A percentile compares a stretch with the other conserved stretches of the same genome.
Evolutionary conservation across 2,888 invertebrate species (phyloP).

Genomic region (Epinotia demarniana): DNA sequence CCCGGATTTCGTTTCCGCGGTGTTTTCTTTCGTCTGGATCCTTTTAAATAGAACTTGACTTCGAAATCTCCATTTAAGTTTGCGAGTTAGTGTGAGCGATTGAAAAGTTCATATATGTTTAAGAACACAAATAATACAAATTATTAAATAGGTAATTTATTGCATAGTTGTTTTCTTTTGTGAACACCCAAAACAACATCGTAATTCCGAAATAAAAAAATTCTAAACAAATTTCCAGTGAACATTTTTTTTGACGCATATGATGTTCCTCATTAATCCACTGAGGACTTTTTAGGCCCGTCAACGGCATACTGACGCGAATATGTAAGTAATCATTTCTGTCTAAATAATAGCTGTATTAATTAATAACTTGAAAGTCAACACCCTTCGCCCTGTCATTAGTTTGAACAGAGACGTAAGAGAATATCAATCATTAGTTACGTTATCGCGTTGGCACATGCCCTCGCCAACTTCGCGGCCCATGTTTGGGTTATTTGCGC

Average conservation of each 20-base stretch:
- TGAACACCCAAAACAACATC: too few relatives aligned
- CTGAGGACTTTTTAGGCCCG: constrained; percentile 38
- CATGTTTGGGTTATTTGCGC: constrained; percentile 66
- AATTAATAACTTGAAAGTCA: constrained; percentile 84
- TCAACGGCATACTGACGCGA: constrained; percentile 40
- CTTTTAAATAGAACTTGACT: constrained; percentile 25
- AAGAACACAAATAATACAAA: too few relatives aligned
- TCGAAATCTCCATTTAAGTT: background rate
- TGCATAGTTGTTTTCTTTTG: too few relatives aligned
- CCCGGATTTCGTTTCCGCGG: constrained; percentile 45
- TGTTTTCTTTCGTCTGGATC: constrained; percentile 42
- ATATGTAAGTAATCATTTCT: constrained; percentile 57
- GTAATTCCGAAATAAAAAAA: too few relatives aligned
- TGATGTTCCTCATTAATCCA: constrained; percentile 10
- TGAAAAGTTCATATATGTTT: background rate
- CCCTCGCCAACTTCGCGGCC: constrained; percentile 68
- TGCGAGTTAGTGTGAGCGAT: background rate
- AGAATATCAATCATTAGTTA: constrained; percentile 82
- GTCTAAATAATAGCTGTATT: constrained; percentile 80
- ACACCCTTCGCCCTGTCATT: constrained; percentile 81
- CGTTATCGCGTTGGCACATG: constrained; percentile 75
- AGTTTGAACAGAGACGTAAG: constrained; percentile 77
- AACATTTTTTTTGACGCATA: background rate
- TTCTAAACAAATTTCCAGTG: too few relatives aligned
- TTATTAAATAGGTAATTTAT: too few relatives aligned